These are phyloP conservation scores for Apis florea DNA, from an alignment of 1,140 invertebrate genomes.

Conservation along the genomic window DNA sequence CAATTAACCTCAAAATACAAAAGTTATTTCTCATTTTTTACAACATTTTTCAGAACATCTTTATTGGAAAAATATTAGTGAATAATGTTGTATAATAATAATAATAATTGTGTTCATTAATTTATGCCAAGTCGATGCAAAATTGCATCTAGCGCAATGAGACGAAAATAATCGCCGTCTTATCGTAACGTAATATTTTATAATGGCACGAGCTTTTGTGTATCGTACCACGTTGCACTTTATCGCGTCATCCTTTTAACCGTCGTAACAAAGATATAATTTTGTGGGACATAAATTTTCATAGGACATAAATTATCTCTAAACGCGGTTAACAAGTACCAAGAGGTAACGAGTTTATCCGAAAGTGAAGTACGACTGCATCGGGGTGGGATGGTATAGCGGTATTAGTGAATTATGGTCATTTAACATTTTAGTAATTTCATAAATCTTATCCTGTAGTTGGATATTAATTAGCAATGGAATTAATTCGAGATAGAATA, in stretches of 20 bases:
- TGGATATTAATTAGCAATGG: not conserved
- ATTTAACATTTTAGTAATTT: slow-evolving; percentile 7
- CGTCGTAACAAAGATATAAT: slow-evolving; percentile 19
- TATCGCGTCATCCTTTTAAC: not conserved
- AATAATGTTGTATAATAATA: not conserved
- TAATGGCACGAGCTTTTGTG: slow-evolving; percentile 2
- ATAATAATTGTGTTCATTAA: slow-evolving; percentile 7
- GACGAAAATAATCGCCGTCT: slow-evolving; percentile 14
- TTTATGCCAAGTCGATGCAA: slow-evolving; percentile 11
- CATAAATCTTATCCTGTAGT: not conserved
- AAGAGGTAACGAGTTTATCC: slow-evolving; percentile 13
- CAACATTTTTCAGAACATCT: not conserved
- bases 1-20: too few relatives aligned
- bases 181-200: slow-evolving; percentile 18
- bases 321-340: not conserved
- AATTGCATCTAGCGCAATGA: not conserved
- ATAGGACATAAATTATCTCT: slow-evolving; percentile 6
- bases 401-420: not conserved
- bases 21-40: too few relatives aligned
- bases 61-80: too few relatives aligned
- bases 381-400: not conserved
- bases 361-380: not conserved
- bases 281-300: not conserved
- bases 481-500: not conserved
- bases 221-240: not conserved